Evolutionary conservation across 2,888 invertebrate species (phyloP).

Genomic region (Cecidostiba fungosa): DNA sequence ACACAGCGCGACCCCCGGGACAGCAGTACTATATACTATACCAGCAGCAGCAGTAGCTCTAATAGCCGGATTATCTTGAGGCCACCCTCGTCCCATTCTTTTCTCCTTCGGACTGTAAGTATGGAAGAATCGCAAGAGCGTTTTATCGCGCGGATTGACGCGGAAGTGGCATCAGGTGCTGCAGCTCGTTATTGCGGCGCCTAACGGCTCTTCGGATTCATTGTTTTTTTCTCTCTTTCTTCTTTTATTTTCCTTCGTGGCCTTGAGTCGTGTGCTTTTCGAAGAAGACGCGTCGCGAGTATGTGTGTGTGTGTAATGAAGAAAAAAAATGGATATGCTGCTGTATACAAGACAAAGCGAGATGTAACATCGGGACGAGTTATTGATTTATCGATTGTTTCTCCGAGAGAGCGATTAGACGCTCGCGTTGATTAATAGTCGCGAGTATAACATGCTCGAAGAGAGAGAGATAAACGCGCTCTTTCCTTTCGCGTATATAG

Average conservation of each 20-base stretch:
- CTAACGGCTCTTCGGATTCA: constrained; percentile 27
- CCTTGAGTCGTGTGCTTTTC: constrained; percentile 31
- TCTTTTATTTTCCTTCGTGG: neutral
- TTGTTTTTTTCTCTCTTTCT: too few relatives aligned
- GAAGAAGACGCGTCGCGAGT: neutral
- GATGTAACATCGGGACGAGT: constrained; percentile 66
- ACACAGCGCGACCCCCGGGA: constrained; percentile 70
- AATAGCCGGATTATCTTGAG: constrained; percentile 79
- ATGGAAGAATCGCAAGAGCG: neutral
- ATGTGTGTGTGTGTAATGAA: neutral
- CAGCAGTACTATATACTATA: constrained; percentile 65
- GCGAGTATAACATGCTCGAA: constrained; percentile 65
- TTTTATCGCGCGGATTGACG: constrained; percentile 39
- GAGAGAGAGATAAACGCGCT: constrained; percentile 58
- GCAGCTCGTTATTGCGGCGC: constrained; percentile 31
- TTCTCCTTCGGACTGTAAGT: constrained; percentile 66
- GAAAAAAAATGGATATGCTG: neutral
- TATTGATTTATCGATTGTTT: constrained; percentile 76
- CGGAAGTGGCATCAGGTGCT: constrained; percentile 43
- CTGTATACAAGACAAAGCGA: constrained; percentile 3
- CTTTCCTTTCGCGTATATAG: constrained; percentile 63
- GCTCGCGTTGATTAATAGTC: constrained; percentile 75
- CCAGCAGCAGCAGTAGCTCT: constrained; percentile 66
- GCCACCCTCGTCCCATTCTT: constrained; percentile 67
- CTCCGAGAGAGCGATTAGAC: constrained; percentile 70